Evolutionary conservation across 2,113 vertebrate genomes (phyloP), one percentile per base, ranked within the genome.

Genomic region (Labeo rohita): DNA sequence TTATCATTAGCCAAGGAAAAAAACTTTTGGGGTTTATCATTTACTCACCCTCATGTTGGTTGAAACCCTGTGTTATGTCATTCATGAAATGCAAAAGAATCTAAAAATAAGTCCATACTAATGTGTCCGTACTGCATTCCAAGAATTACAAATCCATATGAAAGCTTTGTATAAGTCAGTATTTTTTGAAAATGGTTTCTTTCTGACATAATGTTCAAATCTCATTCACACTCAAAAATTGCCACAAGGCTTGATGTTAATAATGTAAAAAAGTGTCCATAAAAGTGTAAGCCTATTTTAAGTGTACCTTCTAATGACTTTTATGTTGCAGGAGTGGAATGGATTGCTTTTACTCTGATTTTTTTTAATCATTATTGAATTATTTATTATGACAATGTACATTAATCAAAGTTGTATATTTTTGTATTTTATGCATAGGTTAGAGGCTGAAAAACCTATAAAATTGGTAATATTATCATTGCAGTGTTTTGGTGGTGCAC

Each of bases 1-100:
- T 72, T 72, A 72, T 72, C 68, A 72, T 72, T 72, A 72, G 68
- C 39, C 68, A 72, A 72, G 18, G n/a, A n/a, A n/a, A 72, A 43
- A 45, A n/a, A 72, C 68, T n/a, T 72, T 72, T 72, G 43, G 39
- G 18, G 68, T 45, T 72, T 72, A 72, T 72, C 36, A 72, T 72
- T 72, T 21, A 45, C 68, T 43, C 66, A 70, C 34, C 7, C 15
- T 68, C 36, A 9, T 43, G 36, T 70, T 70, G 34, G 66, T 18
- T 16, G 0, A 72, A 45, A 45, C 68, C 18, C 36, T 43, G 36
- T 72, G 3, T 21, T n/a, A 21, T 63, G 59, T 63, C 7, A 4
- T 72, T 8, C 16, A 43, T 5, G 16, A 3, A 43, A 72, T 15
- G 43, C 36, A 43, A 70, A 70, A 43, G 36, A 3, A 72, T 43